A percentile compares a stretch with the other conserved stretches of the same genome.
These are phyloP conservation scores for Brachyrhaphis roseni DNA, from an alignment of 2,797 vertebrate genomes.

Conservation along the genomic window DNA sequence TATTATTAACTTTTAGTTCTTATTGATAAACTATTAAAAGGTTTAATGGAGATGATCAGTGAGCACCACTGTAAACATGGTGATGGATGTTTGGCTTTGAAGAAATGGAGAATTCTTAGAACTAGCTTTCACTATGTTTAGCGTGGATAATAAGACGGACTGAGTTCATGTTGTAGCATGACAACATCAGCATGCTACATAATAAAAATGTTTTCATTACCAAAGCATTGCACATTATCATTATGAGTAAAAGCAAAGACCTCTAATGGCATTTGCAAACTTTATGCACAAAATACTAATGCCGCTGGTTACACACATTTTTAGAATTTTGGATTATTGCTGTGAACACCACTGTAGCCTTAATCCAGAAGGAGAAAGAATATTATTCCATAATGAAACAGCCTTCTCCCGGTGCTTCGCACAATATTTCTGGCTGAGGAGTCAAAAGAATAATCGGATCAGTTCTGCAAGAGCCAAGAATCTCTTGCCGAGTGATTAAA, in stretches of 20 bases:
- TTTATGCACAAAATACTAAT: background rate
- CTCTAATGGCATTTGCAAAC: background rate
- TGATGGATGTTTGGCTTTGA: background rate
- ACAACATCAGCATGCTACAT: background rate
- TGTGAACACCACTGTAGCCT: background rate
- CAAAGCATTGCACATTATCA: background rate
- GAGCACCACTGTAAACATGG: background rate
- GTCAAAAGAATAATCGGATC: background rate
- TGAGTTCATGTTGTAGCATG: background rate
- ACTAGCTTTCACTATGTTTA: background rate
- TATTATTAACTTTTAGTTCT: background rate
- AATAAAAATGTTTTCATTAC: background rate
- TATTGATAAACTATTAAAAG: background rate
- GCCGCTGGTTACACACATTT: background rate
- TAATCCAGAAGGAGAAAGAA: background rate
- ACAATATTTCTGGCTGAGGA: background rate
- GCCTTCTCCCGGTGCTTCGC: background rate
- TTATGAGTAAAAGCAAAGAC: background rate
- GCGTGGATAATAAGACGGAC: background rate
- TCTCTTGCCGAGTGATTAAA: background rate
- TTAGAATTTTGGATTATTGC: background rate
- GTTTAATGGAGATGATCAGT: background rate
- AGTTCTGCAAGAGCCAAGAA: background rate
- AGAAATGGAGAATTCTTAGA: background rate
- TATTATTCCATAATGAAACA: background rate